Percentiles rank a stretch among this genome's conserved stretches.
These are phyloP conservation scores for Xenopus petersii DNA, from an alignment of 2,797 vertebrate genomes.

Conservation along the genomic window DNA sequence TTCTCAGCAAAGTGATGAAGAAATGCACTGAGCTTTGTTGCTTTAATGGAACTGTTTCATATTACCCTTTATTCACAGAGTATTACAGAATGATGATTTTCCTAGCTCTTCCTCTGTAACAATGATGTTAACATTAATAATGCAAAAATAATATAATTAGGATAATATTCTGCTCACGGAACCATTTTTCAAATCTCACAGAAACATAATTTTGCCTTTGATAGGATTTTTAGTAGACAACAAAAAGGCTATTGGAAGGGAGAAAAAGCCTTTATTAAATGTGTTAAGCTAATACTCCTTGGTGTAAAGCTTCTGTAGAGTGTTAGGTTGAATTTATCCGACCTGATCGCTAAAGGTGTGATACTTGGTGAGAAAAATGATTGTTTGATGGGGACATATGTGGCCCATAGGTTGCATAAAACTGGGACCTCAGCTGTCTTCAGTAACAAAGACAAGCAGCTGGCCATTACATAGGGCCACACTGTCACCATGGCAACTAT, in stretches of 20 bases:
- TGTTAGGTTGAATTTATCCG: not conserved
- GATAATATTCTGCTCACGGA: not conserved
- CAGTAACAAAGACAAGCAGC: conserved; percentile 44
- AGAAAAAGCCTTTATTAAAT: not conserved
- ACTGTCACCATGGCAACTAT: conserved; percentile 40
- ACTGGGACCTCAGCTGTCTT: conserved; percentile 39
- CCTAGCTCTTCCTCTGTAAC: not conserved
- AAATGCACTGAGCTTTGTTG: not conserved
- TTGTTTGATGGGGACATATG: conserved; percentile 47
- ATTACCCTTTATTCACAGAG: not conserved
- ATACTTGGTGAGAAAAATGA: conserved; percentile 36
- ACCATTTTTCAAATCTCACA: not conserved
- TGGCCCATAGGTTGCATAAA: conserved; percentile 34
- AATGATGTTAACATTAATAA: conserved; percentile 1
- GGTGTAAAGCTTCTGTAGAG: not conserved
- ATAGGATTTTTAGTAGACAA: not conserved
- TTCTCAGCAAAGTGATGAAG: not conserved
- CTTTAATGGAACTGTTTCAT: not conserved
- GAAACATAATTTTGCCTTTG: not conserved
- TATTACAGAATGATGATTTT: not conserved
- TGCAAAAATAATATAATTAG: conserved; percentile 5
- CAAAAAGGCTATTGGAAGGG: not conserved
- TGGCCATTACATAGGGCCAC: conserved; percentile 43
- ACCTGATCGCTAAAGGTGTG: conserved; percentile 24
- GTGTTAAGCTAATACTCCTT: not conserved